Base-by-base conservation (phyloP, 1,140 invertebrate genomes). In the Trichonephila clavipes region DNA sequence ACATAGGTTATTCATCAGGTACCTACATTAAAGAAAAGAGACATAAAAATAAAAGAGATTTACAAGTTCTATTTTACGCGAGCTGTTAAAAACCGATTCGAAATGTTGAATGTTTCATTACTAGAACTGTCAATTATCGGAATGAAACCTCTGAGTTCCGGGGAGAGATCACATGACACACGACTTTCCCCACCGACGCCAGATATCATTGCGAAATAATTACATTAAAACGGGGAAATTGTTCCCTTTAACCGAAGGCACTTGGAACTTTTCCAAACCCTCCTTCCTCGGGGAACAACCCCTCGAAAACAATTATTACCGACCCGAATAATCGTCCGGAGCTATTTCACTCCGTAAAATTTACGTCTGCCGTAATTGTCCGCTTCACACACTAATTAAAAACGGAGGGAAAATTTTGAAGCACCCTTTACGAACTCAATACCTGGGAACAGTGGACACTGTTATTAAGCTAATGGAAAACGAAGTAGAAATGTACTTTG, bases 391-490 rank as follows among this genome's bases (percentile, higher is more conserved):
- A 77, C 28, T 77, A 77, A 77, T 77, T 77, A 77, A 77, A 77
- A 77, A 77, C 69, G 69, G 61, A 40, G 69, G 28, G 69, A 77
- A 28, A 28, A 77, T 77, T 77, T 34, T 28, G 69, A 34, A 28
- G 69, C 24, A 69, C 66, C 24, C 24, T n/a, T 24, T 69, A 6
- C 51, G 51, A 51, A 51, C 66, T 69, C 66, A 69, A 28, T 77
- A 77, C 69, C 69, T 77, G 69, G 28, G 69, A 18, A 28, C 10
- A 19, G 69, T 16, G 24, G 69, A 34, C 69, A 34, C 24, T 77
- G 69, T 77, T 77, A 77, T 77, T 77, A 77, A 34, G 69, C 69
- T 77, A 77, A 77, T 77, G 69, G 69, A 77, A 77, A 77, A 77
- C 28, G 69, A 77, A 77, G 69, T 34, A 77, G 69, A 77, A 34